phyloP scores from a whole-genome alignment of 2,113 vertebrate species.

The Elanus axillaris region DNA sequence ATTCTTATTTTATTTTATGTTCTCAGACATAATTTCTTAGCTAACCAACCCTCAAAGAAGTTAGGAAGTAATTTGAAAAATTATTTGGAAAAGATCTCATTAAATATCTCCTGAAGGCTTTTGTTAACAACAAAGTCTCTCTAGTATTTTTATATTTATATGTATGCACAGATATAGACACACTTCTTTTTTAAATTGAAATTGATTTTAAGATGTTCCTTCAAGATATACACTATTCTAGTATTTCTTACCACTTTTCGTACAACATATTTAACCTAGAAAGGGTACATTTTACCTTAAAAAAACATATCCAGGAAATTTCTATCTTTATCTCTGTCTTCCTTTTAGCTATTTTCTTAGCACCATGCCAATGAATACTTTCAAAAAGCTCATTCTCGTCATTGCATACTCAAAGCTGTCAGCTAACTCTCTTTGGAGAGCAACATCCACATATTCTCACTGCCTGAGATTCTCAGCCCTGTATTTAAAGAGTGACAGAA shows the following conservation, averaged over 20 bases:
- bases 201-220: neutral
- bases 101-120: neutral
- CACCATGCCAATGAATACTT: neutral
- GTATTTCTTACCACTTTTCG: neutral
- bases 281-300: neutral
- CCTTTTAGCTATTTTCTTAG: neutral
- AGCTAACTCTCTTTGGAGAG: neutral
- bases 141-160: neutral
- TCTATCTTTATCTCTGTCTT: neutral
- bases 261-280: neutral
- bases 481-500: neutral
- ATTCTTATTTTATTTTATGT: neutral
- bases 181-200: neutral
- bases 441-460: neutral
- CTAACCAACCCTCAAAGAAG: neutral
- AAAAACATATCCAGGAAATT: neutral
- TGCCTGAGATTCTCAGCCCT: neutral
- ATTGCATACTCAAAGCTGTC: neutral
- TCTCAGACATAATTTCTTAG: neutral
- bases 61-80: neutral
- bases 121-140: neutral
- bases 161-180: neutral
- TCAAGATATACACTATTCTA: neutral
- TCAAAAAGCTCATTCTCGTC: neutral
- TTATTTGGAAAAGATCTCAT: neutral